Evolutionary conservation across 2,797 vertebrate genomes (phyloP), one percentile per base, ranked within the genome.

Genomic region (Eremophila alpestris): DNA sequence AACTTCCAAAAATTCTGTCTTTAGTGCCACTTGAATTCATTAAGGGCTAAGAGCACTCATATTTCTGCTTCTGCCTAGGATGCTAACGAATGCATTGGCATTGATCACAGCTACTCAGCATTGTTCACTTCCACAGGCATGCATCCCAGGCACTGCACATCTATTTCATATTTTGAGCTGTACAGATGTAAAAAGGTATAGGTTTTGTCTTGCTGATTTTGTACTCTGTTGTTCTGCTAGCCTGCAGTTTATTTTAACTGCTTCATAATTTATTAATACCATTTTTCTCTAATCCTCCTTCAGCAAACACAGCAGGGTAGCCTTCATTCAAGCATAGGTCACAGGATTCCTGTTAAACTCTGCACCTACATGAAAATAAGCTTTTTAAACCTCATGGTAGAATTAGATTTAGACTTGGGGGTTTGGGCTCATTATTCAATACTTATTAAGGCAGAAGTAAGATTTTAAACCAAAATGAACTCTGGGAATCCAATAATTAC

Each of bases 381-480:
- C 29, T 90, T 97, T 95, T 93, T 82, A 97, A 95, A 94, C 84
- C 51, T 97, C 91, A 77, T 59, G 68, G 34, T 80, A 88, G 89
- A 96, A 97, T 96, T 96, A 94, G 63, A 84, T 97, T 96, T 94
- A 74, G 79, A 92, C 60, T 92, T 69, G 55, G 76, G 68, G 54
- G 19, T 85, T 91, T 92, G 68, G 75, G 41, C 64, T 83, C 92
- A 93, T 97, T 96, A 90, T 76, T 96, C 94, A 96, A 43, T 91
- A 95, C 87, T 96, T 97, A 97, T 69, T 84, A 69, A 95, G 77
- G 92, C 40, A 97, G 80, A 96, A 91, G 58, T 91, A 80, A 89
- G 80, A 96, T 96, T 98, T 97, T 89, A 97, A 97, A 91, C 40
- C 82, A 93, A 95, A 96, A 95, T 94, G 76, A 97, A 83, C 74